Base-by-base conservation (phyloP, 2,113 vertebrate species). In the Phalacrocorax carbo region DNA sequence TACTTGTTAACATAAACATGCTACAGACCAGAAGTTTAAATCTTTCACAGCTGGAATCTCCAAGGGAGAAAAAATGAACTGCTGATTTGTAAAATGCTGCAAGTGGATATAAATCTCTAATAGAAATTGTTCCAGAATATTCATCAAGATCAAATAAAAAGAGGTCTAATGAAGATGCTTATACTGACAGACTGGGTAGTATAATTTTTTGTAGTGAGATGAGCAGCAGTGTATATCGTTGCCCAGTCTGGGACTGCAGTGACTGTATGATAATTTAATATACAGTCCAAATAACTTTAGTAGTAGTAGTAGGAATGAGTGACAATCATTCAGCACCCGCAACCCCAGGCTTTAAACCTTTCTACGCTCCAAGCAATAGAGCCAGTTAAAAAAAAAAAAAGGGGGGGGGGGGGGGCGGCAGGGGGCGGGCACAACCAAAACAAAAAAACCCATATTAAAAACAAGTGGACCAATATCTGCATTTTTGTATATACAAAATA, bases 11-110 rank as follows among this genome's bases (percentile, higher is more conserved):
- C 29, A 57, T 76, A 75, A 96, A 95, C 66, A 79, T 8, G 32
- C 34, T 52, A 29, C 73, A 91, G 75, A 76, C 20, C 58, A 90
- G 90, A 84, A 93, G 58, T 12, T 4, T 62, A 61, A 84, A 87
- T 79, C 76, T 55, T 93, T 91, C 77, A 65, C 88, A 93, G 81
- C 91, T 91, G 78, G 66, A 82, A 91, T 76, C 71, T 49, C 81
- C 32, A 22, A 66, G 87, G 19, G 58, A 88, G 48, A 93, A 26
- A 26, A 72, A 90, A 86, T 11, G 58, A 94, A 73, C 75, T 30
- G 54, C 73, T 85, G 46, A 66, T 85, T 38, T 87, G 62, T 85
- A 70, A 91, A 93, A 72, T 0, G 40, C 62, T 76, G 13, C 5
- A 15, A 75, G 42, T 27, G 14, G 62, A 34, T 57, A 66, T 17